Base-by-base conservation (phyloP, 2,797 vertebrate species). In the Simalia tracyae region DNA sequence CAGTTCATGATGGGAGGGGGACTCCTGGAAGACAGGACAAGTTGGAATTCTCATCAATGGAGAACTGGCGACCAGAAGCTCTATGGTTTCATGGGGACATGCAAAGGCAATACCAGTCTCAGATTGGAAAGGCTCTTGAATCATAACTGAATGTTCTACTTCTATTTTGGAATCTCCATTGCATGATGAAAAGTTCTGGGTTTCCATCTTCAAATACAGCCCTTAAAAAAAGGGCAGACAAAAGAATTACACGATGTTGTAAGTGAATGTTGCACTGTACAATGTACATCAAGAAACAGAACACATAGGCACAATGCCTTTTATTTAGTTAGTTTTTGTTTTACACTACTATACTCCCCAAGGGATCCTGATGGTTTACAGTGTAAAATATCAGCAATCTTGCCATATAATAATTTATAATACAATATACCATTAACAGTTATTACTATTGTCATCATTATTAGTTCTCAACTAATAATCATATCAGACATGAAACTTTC, bases 121-220 rank as follows among this genome's bases (percentile, higher is more conserved):
- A 72, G 15, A 72, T 42, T 36, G 68, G 64, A 66, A 28, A 66
- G 22, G 61, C 94, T 84, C 12, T 64, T 54, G 86, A 61, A 89
- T 93, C 68, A 92, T 96, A 94, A 92, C 31, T 85, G 93, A 90
- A 94, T 95, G 84, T 1, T 0, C 76, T 93, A 90, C 95, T 97
- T 94, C 54, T 85, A 94, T 87, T 96, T 54, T 95, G 91, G 93
- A 96, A 95, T 95, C 93, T 46, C 0, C 46, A 92, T 42, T 76
- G 86, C 93, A 88, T 9, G 76, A n/a, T 90, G 22, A 92, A 87
- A 89, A 46, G n/a, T 56, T 59, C 11, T 12, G 28, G 89, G 91
- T 9, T 63, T 5, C n/a, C 31, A 86, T 42, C 7, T 10, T 5
- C 1, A 84, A 6, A 28, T 81, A 61, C 11, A 15, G 59, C 42